phyloP scores from a whole-genome alignment of 2,113 vertebrate species.

The Motacilla tschutschensis region DNA sequence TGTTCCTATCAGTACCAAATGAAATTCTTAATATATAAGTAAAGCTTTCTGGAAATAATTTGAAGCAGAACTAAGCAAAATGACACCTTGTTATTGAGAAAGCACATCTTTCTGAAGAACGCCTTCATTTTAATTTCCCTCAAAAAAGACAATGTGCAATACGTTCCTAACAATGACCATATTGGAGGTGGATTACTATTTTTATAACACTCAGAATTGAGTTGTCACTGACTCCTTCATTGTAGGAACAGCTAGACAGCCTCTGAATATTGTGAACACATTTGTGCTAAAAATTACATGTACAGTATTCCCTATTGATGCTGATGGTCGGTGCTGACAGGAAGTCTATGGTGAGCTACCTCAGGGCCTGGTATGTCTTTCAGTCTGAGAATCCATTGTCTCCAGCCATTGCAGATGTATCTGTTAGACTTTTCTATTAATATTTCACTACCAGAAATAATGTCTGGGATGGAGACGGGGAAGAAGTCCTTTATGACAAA shows the following conservation, averaged over 20 bases:
- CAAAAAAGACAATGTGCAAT: neutral
- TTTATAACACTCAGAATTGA: neutral
- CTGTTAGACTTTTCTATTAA: neutral
- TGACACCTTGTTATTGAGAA: neutral
- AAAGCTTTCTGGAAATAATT: neutral
- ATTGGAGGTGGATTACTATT: neutral
- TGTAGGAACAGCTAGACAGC: neutral
- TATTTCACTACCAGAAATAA: neutral
- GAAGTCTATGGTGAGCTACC: neutral
- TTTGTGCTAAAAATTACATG: neutral
- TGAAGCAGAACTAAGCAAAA: neutral
- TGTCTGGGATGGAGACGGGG: neutral
- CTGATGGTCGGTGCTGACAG: neutral
- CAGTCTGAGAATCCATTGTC: neutral
- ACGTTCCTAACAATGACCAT: neutral
- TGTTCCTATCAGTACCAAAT: neutral
- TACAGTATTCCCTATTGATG: neutral
- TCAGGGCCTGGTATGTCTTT: neutral
- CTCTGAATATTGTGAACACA: neutral
- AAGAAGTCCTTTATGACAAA: neutral
- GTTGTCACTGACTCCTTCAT: neutral
- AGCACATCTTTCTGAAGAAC: neutral
- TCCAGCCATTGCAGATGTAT: neutral
- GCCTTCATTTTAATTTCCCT: conserved; percentile 10
- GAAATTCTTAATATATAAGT: neutral